These are phyloP conservation scores for Phoenicopterus ruber DNA, from an alignment of 2,113 vertebrate genomes.

Conservation along the genomic window DNA sequence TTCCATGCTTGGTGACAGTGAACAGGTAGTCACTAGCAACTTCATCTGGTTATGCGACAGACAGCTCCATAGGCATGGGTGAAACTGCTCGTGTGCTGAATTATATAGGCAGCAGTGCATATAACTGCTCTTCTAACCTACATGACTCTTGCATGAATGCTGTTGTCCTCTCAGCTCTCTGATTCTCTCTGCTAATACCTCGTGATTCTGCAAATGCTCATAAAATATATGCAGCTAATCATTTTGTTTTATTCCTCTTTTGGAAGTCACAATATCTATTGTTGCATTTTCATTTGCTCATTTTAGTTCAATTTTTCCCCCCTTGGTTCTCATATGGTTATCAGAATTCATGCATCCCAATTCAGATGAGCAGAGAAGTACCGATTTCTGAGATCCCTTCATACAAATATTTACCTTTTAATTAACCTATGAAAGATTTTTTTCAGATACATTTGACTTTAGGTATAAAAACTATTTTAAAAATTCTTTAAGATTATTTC, in stretches of 20 bases:
- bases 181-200: not conserved
- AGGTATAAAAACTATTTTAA: not conserved
- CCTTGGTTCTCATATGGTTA: not conserved
- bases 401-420: not conserved
- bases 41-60: not conserved
- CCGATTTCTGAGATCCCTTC: not conserved
- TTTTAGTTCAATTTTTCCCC: not conserved
- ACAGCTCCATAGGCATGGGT: not conserved
- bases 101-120: not conserved
- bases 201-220: not conserved
- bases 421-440: not conserved
- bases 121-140: not conserved
- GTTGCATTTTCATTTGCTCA: not conserved
- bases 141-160: accelerated
- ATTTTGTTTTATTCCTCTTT: not conserved
- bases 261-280: not conserved
- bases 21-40: not conserved
- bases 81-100: not conserved
- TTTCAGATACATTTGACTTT: not conserved
- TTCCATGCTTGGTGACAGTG: not conserved
- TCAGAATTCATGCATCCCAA: not conserved
- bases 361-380: not conserved
- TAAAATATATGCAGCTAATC: not conserved
- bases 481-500: not conserved
- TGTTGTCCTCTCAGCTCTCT: not conserved